Evolutionary conservation across 2,797 vertebrate genomes (phyloP), one percentile per base, ranked within the genome.

Genomic region (Aphelocoma californica): DNA sequence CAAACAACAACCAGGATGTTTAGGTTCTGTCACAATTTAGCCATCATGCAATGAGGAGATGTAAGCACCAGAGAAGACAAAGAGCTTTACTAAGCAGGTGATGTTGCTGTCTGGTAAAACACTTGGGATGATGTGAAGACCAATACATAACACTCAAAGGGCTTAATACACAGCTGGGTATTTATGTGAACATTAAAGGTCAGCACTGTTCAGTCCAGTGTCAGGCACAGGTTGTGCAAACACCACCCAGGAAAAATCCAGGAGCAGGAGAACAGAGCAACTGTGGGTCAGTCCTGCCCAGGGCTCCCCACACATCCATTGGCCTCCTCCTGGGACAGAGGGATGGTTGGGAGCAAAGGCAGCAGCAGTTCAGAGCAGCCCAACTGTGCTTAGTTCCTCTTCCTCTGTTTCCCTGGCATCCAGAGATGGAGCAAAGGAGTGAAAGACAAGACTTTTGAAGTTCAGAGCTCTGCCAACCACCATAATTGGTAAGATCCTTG

Each of bases 251-350:
- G 25, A 40, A 57, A 64, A 62, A 29, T 2, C 25, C 44, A 45
- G 44, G 44, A 20, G 19, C 53, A 78, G 51, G 54, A 70, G 62
- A 86, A 6, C 17, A 42, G n/a, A 29, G 8, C 9, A 64, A 1
- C 7, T 14, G 6, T 15, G 36, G 14, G n/a, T 25, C 48, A 70
- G 48, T 10, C 18, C 69, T 48, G 56, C 31, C 61, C 25, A 6
- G 12, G 3, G 14, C 23, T 34, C 18, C 17, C 17, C 26, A 10
- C 16, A 12, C 34, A 7, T n/a, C 34, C 9, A 0, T 6, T 21
- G 4, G 0, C 10, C 34, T 57, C 6, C 13, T 73, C 28, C 47
- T 9, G 6, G 50, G 15, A 9, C 18, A 40, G 48, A 19, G n/a
- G 74, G 54, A 45, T 10, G 44, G 17, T 8, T 4, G 15, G 44